A percentile compares a stretch with the other conserved stretches of the same genome.
These are phyloP conservation scores for Leptinotarsa tumamoca DNA, from an alignment of 2,888 invertebrate species.

Conservation along the genomic window DNA sequence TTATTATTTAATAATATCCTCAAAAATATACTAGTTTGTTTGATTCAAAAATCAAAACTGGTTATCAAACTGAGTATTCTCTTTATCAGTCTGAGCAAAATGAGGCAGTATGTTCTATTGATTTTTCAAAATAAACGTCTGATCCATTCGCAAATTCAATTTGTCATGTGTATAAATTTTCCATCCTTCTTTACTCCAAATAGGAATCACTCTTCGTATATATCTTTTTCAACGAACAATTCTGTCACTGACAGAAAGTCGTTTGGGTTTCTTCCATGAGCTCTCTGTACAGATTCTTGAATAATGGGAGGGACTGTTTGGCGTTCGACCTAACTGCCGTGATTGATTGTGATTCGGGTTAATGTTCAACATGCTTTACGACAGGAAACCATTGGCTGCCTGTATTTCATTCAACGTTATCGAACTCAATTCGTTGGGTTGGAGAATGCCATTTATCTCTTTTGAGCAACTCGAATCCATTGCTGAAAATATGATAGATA, in stretches of 20 bases:
- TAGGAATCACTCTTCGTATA: neutral
- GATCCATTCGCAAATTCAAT: too few species aligned
- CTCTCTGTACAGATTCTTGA: conserved; percentile 5
- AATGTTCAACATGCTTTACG: conserved; percentile 17
- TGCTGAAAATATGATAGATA: too few species aligned
- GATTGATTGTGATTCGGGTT: conserved; percentile 18
- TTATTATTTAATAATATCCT: too few species aligned
- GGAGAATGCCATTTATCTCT: neutral
- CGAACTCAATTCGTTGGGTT: neutral
- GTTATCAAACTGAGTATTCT: too few species aligned
- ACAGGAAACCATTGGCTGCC: neutral
- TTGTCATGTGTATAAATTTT: too few species aligned
- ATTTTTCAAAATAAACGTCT: too few species aligned
- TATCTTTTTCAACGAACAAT: neutral
- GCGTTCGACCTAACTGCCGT: conserved; percentile 20
- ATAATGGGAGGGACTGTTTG: conserved; percentile 20
- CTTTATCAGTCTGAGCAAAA: too few species aligned
- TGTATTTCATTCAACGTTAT: conserved; percentile 13
- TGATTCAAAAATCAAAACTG: too few species aligned
- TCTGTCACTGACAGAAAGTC: conserved; percentile 10
- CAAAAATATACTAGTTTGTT: too few species aligned
- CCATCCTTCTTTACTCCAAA: neutral
- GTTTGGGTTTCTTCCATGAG: neutral
- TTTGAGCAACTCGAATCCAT: too few species aligned
- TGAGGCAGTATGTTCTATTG: too few species aligned